A percentile compares a stretch with the other conserved stretches of the same genome.
Evolutionary conservation across 2,888 invertebrate species (phyloP).

Genomic region (Rhimphoctona megacephalus): DNA sequence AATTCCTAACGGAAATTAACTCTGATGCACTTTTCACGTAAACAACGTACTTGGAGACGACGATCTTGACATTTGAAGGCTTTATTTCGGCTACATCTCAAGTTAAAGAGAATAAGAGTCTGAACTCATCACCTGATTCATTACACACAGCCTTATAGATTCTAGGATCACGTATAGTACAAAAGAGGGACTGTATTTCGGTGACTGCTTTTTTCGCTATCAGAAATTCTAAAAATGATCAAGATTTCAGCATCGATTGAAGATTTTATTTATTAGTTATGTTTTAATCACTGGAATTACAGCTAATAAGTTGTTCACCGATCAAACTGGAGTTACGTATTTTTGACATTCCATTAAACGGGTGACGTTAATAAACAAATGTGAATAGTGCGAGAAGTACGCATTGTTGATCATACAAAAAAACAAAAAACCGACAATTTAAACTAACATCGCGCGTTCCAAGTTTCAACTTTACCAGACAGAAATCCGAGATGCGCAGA

Average conservation of each 20-base stretch:
- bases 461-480: constrained; percentile 27
- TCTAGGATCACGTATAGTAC: not conserved
- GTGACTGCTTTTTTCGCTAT: not conserved
- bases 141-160: not conserved
- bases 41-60: constrained; percentile 50
- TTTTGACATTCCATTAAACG: not conserved
- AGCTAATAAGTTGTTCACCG: not conserved
- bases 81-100: not conserved
- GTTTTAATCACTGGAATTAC: not conserved
- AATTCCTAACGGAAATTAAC: constrained; percentile 54
- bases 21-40: constrained; percentile 59
- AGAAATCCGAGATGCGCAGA: constrained; percentile 55
- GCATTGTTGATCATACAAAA: not conserved
- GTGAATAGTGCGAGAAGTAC: not conserved
- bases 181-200: not conserved
- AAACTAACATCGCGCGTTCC: constrained; percentile 18
- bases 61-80: constrained; percentile 4
- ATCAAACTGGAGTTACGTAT: not conserved
- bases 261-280: not conserved
- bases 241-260: not conserved
- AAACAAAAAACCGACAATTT: not conserved
- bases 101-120: constrained; percentile 10
- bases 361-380: not conserved
- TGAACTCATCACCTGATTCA: not conserved
- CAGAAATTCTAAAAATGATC: not conserved